These are phyloP conservation scores for Cyaniris semiargus DNA, from an alignment of 2,888 invertebrate genomes.

Conservation along the genomic window DNA sequence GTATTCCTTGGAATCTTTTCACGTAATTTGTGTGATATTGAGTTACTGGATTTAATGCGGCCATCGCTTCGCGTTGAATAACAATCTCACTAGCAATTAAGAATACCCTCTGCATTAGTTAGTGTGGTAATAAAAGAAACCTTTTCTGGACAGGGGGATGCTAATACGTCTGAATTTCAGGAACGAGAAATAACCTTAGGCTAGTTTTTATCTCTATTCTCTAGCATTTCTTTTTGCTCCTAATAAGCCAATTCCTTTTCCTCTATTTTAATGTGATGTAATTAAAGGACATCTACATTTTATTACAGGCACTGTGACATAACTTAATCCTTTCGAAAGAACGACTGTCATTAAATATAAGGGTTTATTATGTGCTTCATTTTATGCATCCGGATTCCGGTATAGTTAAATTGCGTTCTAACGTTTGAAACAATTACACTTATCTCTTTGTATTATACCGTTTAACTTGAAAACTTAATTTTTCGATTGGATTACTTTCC, in stretches of 20 bases:
- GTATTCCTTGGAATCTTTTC: constrained; percentile 46
- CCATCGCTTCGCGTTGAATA: constrained; percentile 22
- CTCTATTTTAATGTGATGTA: background rate
- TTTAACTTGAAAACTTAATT: no score
- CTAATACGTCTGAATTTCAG: background rate
- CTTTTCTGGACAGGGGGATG: background rate
- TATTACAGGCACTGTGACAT: background rate
- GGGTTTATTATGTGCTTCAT: constrained; percentile 2
- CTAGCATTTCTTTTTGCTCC: background rate
- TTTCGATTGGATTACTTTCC: background rate
- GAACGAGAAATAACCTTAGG: background rate
- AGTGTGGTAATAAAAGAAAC: background rate
- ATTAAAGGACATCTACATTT: background rate
- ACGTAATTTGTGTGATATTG: constrained; percentile 44
- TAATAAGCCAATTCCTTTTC: background rate
- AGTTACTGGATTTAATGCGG: constrained; percentile 38
- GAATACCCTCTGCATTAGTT: constrained; percentile 9
- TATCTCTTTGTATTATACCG: no score
- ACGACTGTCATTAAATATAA: background rate
- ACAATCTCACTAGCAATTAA: constrained; percentile 9
- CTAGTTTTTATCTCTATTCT: background rate
- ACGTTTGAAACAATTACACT: background rate
- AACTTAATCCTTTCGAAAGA: background rate
- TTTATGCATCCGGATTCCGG: background rate
- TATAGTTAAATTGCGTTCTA: background rate